Base-by-base conservation (phyloP, 2,113 vertebrate genomes). In the Centropus unirufus region DNA sequence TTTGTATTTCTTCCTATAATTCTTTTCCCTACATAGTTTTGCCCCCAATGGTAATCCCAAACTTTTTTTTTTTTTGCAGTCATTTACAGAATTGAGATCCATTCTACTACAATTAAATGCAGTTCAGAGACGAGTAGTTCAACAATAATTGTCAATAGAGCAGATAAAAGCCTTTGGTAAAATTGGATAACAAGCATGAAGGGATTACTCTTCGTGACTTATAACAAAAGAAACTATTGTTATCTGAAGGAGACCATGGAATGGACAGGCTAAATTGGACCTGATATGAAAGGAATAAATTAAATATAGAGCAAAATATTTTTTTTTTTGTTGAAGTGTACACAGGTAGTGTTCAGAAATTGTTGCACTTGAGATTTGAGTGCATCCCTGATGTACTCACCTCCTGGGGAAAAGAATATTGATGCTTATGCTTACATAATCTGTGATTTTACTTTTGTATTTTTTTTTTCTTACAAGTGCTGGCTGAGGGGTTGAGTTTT, bases 121-220 rank as follows among this genome's bases (percentile, higher is more conserved):
- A 70, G 14, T 77, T 86, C 61, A 75, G 83, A 63, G 42, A 26
- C 70, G 44, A 77, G 40, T 47, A 63, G 46, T 83, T 93, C n/a
- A 88, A 83, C 42, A 90, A 40, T 83, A 74, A 81, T 92, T 92
- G 89, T 93, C 92, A 96, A 69, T 92, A 93, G 68, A 87, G 74
- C 66, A 76, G 81, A 84, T 95, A 95, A 95, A 92, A 91, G 83
- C 74, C 44, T 80, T 44, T 79, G 44, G 87, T 82, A 87, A 94
- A 95, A 89, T 62, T 68, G 77, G 74, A 66, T 92, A 95, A 96
- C 74, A 84, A 91, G 89, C 81, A 40, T 93, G 77, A 96, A 91
- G 77, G 70, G 74, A 93, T 97, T 95, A 93, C 69, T 92, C 27
- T 89, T 93, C 5, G 3, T 79, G 81, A 92, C n/a, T 84, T 92